A percentile compares a stretch with the other conserved stretches of the same genome.
Conservation (phyloP, 2,797 vertebrate genomes). For the Chanos chanos region DNA sequence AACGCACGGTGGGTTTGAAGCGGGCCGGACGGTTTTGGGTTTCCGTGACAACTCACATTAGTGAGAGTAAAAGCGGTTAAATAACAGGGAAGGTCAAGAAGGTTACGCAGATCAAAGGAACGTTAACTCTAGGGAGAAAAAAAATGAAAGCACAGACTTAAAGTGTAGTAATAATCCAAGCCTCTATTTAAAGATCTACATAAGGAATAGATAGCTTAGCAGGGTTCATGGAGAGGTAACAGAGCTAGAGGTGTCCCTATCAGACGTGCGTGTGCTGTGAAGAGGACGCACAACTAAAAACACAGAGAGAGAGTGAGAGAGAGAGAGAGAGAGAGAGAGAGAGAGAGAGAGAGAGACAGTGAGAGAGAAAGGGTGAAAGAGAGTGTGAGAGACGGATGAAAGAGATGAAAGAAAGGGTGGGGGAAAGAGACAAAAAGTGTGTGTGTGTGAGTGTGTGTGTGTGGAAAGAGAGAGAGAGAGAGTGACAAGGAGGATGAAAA, state of each 20-base stretch:
- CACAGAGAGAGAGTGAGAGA: not conserved
- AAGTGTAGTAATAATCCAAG: conserved; percentile 12
- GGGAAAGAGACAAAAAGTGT: not conserved
- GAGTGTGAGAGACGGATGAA: conserved; percentile 26
- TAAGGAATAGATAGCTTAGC: conserved; percentile 2
- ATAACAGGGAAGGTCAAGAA: conserved; percentile 20
- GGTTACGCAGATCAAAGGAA: conserved; percentile 22
- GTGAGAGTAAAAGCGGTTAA: conserved; percentile 16
- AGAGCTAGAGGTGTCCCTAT: not conserved
- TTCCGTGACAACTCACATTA: conserved; percentile 22
- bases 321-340: not conserved
- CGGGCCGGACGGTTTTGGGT: not conserved
- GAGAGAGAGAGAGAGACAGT: conserved; percentile 33
- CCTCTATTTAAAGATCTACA: conserved; percentile 7
- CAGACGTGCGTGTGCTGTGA: conserved; percentile 36
- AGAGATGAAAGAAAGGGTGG: conserved; percentile 22
- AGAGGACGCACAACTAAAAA: not conserved
- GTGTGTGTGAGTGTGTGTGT: too few species aligned
- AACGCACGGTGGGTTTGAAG: conserved; percentile 1
- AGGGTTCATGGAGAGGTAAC: conserved; percentile 27
- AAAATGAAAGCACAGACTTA: not conserved
- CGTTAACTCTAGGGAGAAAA: not conserved
- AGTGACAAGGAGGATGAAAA: not conserved
- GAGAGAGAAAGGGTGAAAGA: not conserved
- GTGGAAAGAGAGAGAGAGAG: not conserved